Conservation (phyloP, 1,140 invertebrate genomes). For the Schlechtendalia chinensis region DNA sequence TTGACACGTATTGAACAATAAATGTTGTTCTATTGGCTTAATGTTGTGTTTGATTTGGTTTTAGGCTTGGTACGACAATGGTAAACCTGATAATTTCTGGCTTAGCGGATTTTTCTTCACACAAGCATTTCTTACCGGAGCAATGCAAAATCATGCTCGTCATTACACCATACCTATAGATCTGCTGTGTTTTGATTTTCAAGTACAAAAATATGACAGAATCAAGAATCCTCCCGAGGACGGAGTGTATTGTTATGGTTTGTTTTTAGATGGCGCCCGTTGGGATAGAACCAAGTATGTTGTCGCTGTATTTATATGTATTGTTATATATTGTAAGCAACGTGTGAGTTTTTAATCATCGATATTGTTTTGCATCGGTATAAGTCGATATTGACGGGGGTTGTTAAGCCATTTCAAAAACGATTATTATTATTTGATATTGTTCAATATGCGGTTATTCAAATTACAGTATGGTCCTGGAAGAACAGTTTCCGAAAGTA, state of each 20-base stretch:
- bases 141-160: constrained; percentile 87
- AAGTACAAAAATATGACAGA: constrained; percentile 60
- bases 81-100: constrained; percentile 84
- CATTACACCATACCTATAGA: constrained; percentile 87
- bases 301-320: background rate
- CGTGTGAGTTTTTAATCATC: no score
- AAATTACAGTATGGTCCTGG: constrained; percentile 59
- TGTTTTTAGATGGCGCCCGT: constrained; percentile 80
- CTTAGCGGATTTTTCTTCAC: constrained; percentile 93
- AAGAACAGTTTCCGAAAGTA: constrained; percentile 79
- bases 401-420: no score
- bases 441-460: no score
- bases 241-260: constrained; percentile 80
- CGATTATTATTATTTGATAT: no score
- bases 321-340: no score
- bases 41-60: constrained; percentile 13
- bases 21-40: background rate
- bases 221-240: constrained; percentile 61
- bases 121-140: constrained; percentile 91
- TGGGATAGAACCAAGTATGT: constrained; percentile 67
- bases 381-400: no score
- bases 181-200: constrained; percentile 77
- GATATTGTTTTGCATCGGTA: background rate
- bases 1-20: no score
- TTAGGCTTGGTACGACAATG: constrained; percentile 73